Evolutionary conservation across 2,797 vertebrate genomes (phyloP).

Genomic region (Melanotaenia maccullochi): DNA sequence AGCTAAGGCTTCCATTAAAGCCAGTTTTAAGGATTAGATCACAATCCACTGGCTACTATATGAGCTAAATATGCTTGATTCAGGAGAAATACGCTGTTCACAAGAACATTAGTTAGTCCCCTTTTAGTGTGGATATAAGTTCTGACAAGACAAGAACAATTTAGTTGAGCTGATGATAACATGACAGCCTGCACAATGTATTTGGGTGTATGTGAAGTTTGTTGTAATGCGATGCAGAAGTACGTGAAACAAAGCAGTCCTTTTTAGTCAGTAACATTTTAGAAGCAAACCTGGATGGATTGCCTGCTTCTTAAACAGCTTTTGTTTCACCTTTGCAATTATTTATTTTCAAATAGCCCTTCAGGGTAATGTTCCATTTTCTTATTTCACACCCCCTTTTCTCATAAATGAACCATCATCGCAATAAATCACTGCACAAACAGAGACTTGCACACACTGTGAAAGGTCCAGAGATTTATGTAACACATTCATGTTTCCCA

Average conservation of each 20-base stretch:
- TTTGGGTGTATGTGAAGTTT: slow-evolving; percentile 19
- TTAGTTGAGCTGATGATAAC: slow-evolving; percentile 16
- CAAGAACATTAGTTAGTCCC: slow-evolving; percentile 27
- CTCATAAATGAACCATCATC: slow-evolving; percentile 99
- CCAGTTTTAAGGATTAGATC: slow-evolving; percentile 70
- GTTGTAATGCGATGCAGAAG: neutral
- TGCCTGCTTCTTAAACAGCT: slow-evolving; percentile 90
- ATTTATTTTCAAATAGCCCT: slow-evolving; percentile 99
- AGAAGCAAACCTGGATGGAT: slow-evolving; percentile 59
- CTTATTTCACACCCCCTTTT: slow-evolving; percentile 99
- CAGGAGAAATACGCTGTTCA: slow-evolving; percentile 36
- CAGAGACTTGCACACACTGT: slow-evolving; percentile 97
- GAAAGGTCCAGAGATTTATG: slow-evolving; percentile 99
- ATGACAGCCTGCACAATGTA: neutral
- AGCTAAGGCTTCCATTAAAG: slow-evolving; percentile 68
- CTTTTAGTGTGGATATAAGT: slow-evolving; percentile 9
- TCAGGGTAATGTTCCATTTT: slow-evolving; percentile 99
- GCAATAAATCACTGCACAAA: slow-evolving; percentile 99
- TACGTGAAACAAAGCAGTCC: slow-evolving; percentile 39
- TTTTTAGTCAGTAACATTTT: slow-evolving; percentile 51
- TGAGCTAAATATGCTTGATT: slow-evolving; percentile 46
- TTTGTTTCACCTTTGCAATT: slow-evolving; percentile 99
- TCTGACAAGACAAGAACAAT: slow-evolving; percentile 30
- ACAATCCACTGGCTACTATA: slow-evolving; percentile 53
- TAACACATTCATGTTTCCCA: slow-evolving; percentile 99